Base-by-base conservation (phyloP, 2,888 invertebrate species). In the Drosophila affinis region DNA sequence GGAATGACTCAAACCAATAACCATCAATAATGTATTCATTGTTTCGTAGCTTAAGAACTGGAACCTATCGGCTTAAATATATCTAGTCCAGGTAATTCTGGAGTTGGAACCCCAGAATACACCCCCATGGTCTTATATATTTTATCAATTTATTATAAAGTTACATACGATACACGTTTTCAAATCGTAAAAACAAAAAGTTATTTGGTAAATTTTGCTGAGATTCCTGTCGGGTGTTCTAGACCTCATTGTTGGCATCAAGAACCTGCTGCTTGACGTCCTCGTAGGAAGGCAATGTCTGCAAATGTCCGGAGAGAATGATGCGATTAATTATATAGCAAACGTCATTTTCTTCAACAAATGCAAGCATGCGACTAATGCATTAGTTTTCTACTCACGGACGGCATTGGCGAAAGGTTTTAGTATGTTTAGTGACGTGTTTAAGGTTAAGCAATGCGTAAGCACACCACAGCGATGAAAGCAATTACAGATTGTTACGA, bases 231-330 rank as follows among this genome's bases (percentile, higher is more conserved):
- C n/a, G 14, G 53, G 46, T 49, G 4, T 6, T 21, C 64, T 87
- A 84, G 52, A 84, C 83, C 70, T 87, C 80, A 46, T 90, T 89
- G 70, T 92, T 92, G 39, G 86, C 84, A 61, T 90, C 90, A 47
- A 83, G 70, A 57, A 91, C 63, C 69, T 89, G 75, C 58, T 90
- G 90, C 72, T 89, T 90, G 56, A 92, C 58, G 49, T 92, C 92
- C 65, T 92, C 92, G 72, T 92, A 92, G n/a, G 91, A 87, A 55
- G 90, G 90, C 63, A 88, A 69, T 3, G 77, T 77, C 92, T 92
- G 81, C 55, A 45, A 9, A 59, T 44, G 24, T 2, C 21, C 7
- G 14, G 54, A 21, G 34, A 57, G 53, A 63, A 53, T 14, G 47
- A 9, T 3, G 9, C 9, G 9, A 32, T 32, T 44, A 39, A 56